Evolutionary conservation across 2,797 vertebrate genomes (phyloP), one percentile per base, ranked within the genome.

Genomic region (Girardinus metallicus): DNA sequence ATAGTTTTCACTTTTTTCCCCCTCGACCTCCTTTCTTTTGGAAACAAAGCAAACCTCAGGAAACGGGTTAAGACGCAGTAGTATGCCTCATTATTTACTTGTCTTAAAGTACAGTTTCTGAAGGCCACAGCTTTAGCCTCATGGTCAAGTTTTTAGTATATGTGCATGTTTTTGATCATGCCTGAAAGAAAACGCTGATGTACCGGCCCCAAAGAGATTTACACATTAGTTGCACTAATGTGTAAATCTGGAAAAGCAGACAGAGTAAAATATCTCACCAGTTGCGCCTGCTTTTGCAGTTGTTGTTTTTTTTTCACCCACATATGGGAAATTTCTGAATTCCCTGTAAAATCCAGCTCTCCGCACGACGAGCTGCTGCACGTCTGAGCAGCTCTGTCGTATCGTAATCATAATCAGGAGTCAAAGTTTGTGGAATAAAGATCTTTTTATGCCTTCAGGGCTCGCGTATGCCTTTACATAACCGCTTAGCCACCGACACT

Each of bases 401-500:
- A 66, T 83, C 43, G 66, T 82, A 36, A 57, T 5, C 66, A 60
- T 26, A 44, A 77, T 86, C 36, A 44, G 51, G 57, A 76, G 62
- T 46, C 26, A 73, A 46, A 13, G 49, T 62, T 78, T 57, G 2
- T n/a, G 21, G 29, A 39, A 80, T 41, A 21, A 5, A 12, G 46
- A 18, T 12, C 39, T 46, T 26, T 53, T 75, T 78, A 36, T 29
- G 51, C 64, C 46, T 3, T 64, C 36, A 29, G 46, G 23, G 47
- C 49, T 78, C 0, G 11, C 41, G 70, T 29, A 44, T 31, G 73
- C 74, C 74, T 84, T 86, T 51, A 77, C 51, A 77, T 77, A 77
- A 83, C 74, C 75, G 43, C 55, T n/a, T 21, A 10, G 26, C 34
- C 77, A 76, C 81, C 83, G 51, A 74, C 31, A 60, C 11, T 68